phyloP scores from a whole-genome alignment of 2,113 vertebrate species.

The Xenus cinereus region DNA sequence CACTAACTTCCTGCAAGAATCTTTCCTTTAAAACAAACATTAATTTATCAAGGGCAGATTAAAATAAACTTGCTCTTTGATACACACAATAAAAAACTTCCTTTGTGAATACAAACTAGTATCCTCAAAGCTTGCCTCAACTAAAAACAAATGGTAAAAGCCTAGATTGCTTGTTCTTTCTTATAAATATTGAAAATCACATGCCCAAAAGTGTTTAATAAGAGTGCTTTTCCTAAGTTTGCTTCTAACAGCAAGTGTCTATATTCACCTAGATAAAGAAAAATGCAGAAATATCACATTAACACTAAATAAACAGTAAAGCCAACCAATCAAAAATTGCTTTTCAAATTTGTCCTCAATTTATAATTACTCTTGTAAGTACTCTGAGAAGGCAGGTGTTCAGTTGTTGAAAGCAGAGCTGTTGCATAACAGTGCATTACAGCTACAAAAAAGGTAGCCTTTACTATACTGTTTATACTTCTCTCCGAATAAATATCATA shows the following conservation, averaged over 20 bases:
- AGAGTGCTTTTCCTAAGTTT: background rate
- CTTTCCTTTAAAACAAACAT: background rate
- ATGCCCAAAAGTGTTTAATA: background rate
- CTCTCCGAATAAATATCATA: background rate
- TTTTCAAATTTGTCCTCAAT: background rate
- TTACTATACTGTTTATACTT: background rate
- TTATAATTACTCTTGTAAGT: background rate
- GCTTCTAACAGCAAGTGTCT: background rate
- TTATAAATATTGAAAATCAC: background rate
- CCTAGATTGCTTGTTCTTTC: background rate
- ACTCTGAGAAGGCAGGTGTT: background rate
- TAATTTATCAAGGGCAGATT: background rate
- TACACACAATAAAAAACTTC: background rate
- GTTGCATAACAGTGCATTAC: background rate
- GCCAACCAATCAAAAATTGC: background rate
- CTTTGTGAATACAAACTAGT: background rate
- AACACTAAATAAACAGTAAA: background rate
- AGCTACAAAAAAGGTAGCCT: background rate
- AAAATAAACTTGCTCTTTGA: conserved; percentile 7
- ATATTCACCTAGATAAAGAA: background rate
- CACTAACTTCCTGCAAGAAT: background rate
- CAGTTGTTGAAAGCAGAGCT: background rate
- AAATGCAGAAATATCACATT: background rate
- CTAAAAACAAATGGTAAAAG: background rate
- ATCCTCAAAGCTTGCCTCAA: background rate